Evolutionary conservation across 1,140 invertebrate genomes (phyloP).

Genomic region (Subanguina moxae): DNA sequence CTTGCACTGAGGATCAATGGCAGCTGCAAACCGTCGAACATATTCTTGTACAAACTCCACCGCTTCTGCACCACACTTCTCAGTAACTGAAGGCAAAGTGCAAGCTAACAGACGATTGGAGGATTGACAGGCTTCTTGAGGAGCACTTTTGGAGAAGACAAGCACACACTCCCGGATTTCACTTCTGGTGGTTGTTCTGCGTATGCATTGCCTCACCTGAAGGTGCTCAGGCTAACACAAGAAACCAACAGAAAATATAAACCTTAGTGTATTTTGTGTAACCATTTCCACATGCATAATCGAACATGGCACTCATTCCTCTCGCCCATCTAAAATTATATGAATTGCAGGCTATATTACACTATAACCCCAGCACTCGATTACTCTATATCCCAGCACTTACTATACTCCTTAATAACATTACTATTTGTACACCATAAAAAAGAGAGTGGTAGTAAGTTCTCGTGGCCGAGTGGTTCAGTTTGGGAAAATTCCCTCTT

Average conservation of each 20-base stretch:
- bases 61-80: conserved; percentile 44
- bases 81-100: conserved; percentile 35
- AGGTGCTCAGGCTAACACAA: background rate
- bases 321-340: conserved; percentile 39
- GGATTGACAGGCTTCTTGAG: conserved; percentile 51
- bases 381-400: too few species aligned
- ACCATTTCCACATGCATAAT: conserved; percentile 52
- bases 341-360: conserved; percentile 28
- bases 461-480: too few species aligned
- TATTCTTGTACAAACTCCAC: conserved; percentile 45
- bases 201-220: conserved; percentile 46
- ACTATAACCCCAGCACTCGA: conserved; percentile 30
- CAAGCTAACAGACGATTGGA: conserved; percentile 49
- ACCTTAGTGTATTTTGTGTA: conserved; percentile 40
- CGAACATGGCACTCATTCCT: conserved; percentile 57
- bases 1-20: conserved; percentile 50
- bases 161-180: conserved; percentile 51
- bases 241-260: background rate
- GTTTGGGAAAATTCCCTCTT: too few species aligned
- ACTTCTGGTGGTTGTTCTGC: conserved; percentile 34
- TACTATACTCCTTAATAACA: too few species aligned
- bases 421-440: too few species aligned
- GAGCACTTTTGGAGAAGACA: conserved; percentile 52
- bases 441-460: too few species aligned
- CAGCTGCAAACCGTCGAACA: conserved; percentile 43